phyloP scores from a whole-genome alignment of 2,888 invertebrate genomes.

The Trachelus troglodyta region DNA sequence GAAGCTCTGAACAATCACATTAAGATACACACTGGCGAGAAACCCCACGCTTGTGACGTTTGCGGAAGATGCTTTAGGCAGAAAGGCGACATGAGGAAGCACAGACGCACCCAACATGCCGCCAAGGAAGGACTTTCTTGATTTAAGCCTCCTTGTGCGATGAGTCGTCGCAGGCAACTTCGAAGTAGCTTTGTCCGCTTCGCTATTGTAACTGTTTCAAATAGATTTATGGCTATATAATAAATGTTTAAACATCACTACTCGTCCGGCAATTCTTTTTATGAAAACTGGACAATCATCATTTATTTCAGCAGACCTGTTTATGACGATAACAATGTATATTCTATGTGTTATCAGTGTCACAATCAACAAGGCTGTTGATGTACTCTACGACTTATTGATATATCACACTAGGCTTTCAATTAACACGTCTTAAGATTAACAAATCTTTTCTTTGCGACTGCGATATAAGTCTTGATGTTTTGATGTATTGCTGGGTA shows the following conservation, averaged over 20 bases:
- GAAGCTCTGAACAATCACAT: constrained; percentile 74
- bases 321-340: neutral
- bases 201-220: neutral
- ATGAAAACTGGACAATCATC: neutral
- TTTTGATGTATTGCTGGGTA: neutral
- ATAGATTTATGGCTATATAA: neutral
- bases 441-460: too few species aligned
- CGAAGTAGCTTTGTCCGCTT: neutral
- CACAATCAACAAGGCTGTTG: neutral
- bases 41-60: constrained; percentile 55
- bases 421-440: neutral
- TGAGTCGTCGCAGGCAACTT: neutral
- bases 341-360: neutral
- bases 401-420: neutral
- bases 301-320: neutral
- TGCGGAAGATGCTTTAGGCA: constrained; percentile 57
- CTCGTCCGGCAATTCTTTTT: neutral
- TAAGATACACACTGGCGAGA: constrained; percentile 70
- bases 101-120: constrained; percentile 49
- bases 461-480: too few species aligned
- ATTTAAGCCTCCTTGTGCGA: neutral
- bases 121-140: constrained; percentile 18
- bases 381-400: neutral
- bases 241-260: neutral
- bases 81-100: constrained; percentile 59